phyloP scores from a whole-genome alignment of 2,888 invertebrate genomes.

The Mechanitis messenoides region DNA sequence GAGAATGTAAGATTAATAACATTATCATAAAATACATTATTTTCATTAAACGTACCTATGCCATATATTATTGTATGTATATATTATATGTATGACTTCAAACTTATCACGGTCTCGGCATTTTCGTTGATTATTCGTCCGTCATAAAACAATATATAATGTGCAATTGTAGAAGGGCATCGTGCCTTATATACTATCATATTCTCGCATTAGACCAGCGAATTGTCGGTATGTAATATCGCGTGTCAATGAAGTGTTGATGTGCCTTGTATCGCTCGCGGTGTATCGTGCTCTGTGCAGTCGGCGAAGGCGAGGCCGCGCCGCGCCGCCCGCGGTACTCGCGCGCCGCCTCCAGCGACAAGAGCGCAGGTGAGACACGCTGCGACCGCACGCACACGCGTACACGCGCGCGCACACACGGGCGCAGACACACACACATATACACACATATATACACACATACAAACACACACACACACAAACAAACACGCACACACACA shows the following conservation, averaged over 20 bases:
- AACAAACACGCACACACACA: neutral
- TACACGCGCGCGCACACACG: too few species aligned
- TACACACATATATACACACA: neutral
- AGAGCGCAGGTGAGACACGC: constrained; percentile 61
- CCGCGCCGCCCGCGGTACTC: constrained; percentile 73
- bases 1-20: constrained; percentile 1
- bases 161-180: constrained; percentile 11
- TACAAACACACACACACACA: neutral
- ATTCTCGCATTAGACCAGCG: constrained; percentile 10
- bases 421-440: neutral
- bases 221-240: neutral
- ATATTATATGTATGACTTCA: constrained; percentile 27
- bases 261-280: constrained; percentile 23
- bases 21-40: constrained; percentile 17
- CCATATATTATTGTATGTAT: constrained; percentile 29
- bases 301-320: constrained; percentile 51
- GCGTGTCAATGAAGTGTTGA: constrained; percentile 17
- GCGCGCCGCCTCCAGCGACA: constrained; percentile 72
- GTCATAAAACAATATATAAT: constrained; percentile 42
- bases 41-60: constrained; percentile 20
- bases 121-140: constrained; percentile 52
- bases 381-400: too few species aligned
- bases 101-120: constrained; percentile 53
- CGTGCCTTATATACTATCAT: constrained; percentile 21
- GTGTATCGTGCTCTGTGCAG: constrained; percentile 38